Percentiles rank a stretch among this genome's conserved stretches.
Conservation (phyloP, 2,888 invertebrate genomes). For the Ariolimax columbianus region DNA sequence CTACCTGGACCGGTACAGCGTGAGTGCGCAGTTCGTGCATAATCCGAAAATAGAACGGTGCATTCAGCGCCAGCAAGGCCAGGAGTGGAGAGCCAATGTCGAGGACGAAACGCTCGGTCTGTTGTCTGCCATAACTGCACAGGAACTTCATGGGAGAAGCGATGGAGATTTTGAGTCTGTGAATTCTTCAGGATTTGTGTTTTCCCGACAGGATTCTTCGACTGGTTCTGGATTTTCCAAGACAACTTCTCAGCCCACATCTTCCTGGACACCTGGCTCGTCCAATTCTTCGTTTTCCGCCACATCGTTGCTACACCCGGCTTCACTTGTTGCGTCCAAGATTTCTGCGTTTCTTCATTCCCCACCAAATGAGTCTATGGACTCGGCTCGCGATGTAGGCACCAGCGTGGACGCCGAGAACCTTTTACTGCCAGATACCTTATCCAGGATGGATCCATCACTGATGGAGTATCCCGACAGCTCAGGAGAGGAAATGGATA, state of each 20-base stretch:
- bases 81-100: constrained; percentile 34
- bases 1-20: constrained; percentile 66
- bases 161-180: constrained; percentile 8
- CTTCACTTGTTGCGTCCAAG: constrained; percentile 25
- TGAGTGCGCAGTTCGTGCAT: constrained; percentile 65
- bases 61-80: constrained; percentile 40
- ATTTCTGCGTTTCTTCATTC: constrained; percentile 38
- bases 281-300: not conserved
- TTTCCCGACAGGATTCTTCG: not conserved
- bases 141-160: constrained; percentile 23
- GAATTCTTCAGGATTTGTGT: constrained; percentile 9
- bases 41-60: constrained; percentile 55
- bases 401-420: constrained; percentile 45
- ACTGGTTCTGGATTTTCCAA: not conserved
- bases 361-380: constrained; percentile 50
- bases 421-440: not conserved
- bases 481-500: constrained; percentile 38
- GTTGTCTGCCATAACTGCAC: constrained; percentile 35
- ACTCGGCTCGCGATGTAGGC: constrained; percentile 31
- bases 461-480: not conserved
- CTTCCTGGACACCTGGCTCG: not conserved
- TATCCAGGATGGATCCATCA: not conserved
- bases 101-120: constrained; percentile 43
- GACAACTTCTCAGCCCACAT: not conserved
- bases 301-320: constrained; percentile 31